Percentiles rank a stretch among this genome's conserved stretches.
Evolutionary conservation across 2,113 vertebrate species (phyloP).

Genomic region (Tichodroma muraria): DNA sequence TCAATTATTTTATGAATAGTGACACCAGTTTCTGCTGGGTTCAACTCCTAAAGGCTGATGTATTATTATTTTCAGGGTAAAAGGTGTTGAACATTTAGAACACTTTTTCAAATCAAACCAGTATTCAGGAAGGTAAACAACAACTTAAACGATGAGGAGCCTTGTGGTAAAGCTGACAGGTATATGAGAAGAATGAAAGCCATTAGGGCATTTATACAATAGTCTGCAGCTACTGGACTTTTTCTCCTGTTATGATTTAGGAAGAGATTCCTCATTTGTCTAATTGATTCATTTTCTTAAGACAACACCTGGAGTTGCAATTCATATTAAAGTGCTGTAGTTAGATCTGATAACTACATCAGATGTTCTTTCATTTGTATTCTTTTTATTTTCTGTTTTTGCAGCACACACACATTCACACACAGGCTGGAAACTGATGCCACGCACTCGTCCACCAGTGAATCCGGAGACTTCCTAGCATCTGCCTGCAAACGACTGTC

Average conservation of each 20-base stretch:
- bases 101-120: slow-evolving; percentile 65
- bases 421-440: not conserved
- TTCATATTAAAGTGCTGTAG: slow-evolving; percentile 66
- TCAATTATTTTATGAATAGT: slow-evolving; percentile 89
- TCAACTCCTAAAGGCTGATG: slow-evolving; percentile 65
- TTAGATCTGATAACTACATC: slow-evolving; percentile 63
- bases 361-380: slow-evolving; percentile 55
- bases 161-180: slow-evolving; percentile 1
- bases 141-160: slow-evolving; percentile 30
- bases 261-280: slow-evolving; percentile 63
- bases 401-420: not conserved
- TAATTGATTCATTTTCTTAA: slow-evolving; percentile 74
- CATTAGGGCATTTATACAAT: not conserved
- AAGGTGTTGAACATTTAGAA: slow-evolving; percentile 61
- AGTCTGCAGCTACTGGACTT: not conserved
- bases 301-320: slow-evolving; percentile 68
- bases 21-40: slow-evolving; percentile 82
- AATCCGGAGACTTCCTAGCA: not conserved
- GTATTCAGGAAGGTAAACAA: slow-evolving; percentile 62
- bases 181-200: not conserved
- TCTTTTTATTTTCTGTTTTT: slow-evolving; percentile 39
- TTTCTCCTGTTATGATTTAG: slow-evolving; percentile 46
- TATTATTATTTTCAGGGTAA: slow-evolving; percentile 72
- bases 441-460: not conserved
- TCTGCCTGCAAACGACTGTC: not conserved